phyloP scores from a whole-genome alignment of 2,888 invertebrate genomes.

The Tubiluchus corallicola region DNA sequence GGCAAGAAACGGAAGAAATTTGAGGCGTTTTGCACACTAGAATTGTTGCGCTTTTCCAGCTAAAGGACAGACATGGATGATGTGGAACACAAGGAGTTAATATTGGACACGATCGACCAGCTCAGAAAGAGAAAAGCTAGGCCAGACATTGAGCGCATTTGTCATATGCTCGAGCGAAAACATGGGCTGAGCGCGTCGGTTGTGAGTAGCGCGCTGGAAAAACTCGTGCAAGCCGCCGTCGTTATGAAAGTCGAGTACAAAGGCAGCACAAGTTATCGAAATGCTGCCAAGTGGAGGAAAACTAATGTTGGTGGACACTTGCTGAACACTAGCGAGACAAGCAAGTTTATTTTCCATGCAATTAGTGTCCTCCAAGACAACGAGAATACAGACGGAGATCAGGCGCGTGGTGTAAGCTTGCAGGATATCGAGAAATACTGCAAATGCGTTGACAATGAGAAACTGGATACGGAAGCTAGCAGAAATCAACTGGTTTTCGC shows the following conservation, averaged over 20 bases:
- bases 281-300: slow-evolving; percentile 47
- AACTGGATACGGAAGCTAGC: slow-evolving; percentile 17
- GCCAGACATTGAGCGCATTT: slow-evolving; percentile 61
- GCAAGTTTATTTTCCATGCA: slow-evolving; percentile 17
- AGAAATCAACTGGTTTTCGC: slow-evolving; percentile 37
- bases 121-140: slow-evolving; percentile 61
- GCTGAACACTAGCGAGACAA: slow-evolving; percentile 18
- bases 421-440: slow-evolving; percentile 22
- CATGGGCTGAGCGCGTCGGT: slow-evolving; percentile 48
- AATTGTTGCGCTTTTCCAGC: too few relatives aligned
- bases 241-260: slow-evolving; percentile 68
- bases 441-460: too few relatives aligned
- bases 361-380: slow-evolving; percentile 7
- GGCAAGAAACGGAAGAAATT: too few relatives aligned
- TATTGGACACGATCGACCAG: slow-evolving; percentile 66
- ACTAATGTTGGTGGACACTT: slow-evolving; percentile 28
- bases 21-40: too few relatives aligned
- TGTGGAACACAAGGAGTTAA: slow-evolving; percentile 39
- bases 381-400: not conserved
- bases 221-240: slow-evolving; percentile 50
- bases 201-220: slow-evolving; percentile 44
- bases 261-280: slow-evolving; percentile 63
- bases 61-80: slow-evolving; percentile 9
- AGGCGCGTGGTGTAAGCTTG: slow-evolving; percentile 17
- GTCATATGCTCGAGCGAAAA: slow-evolving; percentile 55